Conservation (phyloP, 2,113 vertebrate species). For the Corydoras sp. region DNA sequence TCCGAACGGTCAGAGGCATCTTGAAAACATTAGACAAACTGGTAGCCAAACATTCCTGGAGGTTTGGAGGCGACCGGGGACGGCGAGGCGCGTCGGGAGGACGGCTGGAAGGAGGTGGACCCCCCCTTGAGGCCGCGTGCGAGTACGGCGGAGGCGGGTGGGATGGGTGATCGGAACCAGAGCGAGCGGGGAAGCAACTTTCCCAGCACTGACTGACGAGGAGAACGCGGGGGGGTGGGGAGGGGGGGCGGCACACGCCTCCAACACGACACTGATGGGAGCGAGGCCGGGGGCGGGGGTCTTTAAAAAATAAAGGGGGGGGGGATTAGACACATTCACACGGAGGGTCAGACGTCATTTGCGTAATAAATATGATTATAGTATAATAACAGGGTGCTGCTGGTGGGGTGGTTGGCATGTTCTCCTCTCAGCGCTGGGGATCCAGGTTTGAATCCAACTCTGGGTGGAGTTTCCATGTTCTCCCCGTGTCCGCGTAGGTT, state of each 20-base stretch:
- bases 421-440: no score
- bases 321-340: no score
- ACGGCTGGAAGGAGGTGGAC: slow-evolving; percentile 33
- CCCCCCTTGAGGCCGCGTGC: slow-evolving; percentile 29
- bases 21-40: slow-evolving; percentile 73
- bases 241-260: slow-evolving; percentile 58
- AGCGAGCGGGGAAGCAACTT: slow-evolving; percentile 44
- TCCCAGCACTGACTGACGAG: slow-evolving; percentile 52
- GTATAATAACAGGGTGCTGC: no score
- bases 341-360: no score
- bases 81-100: slow-evolving; percentile 31
- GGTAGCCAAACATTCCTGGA: slow-evolving; percentile 68
- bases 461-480: no score
- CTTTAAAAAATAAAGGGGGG: slow-evolving; percentile 41
- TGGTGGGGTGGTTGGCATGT: no score
- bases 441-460: no score
- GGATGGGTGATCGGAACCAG: slow-evolving; percentile 48
- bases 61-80: slow-evolving; percentile 60
- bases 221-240: slow-evolving; percentile 52
- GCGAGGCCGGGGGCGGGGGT: slow-evolving; percentile 42
- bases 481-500: no score
- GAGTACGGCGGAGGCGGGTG: slow-evolving; percentile 33
- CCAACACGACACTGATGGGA: slow-evolving; percentile 37
- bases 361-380: no score
- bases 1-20: slow-evolving; percentile 70